Evolutionary conservation across 1,140 invertebrate genomes (phyloP).

Genomic region (Drosophila lacertosa): DNA sequence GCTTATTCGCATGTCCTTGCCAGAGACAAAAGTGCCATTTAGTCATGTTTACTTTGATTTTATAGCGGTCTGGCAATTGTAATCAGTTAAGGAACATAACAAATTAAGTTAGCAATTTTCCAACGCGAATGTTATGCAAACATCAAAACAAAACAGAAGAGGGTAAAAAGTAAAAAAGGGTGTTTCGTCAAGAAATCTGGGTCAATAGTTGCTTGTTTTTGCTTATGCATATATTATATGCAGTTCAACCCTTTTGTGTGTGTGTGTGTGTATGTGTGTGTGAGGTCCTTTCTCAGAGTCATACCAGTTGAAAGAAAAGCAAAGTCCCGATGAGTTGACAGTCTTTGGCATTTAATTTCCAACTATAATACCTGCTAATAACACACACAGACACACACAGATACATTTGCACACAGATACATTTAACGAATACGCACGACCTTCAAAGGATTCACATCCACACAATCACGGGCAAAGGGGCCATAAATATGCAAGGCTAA

Average conservation of each 20-base stretch:
- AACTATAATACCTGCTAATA: conserved; percentile 24
- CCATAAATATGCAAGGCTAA: not conserved
- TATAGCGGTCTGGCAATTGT: conserved; percentile 16
- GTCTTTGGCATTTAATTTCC: conserved; percentile 70
- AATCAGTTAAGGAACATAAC: conserved; percentile 14
- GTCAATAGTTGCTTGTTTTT: conserved; percentile 76
- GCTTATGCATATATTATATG: conserved; percentile 46
- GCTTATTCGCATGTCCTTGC: conserved; percentile 3
- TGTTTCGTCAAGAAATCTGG: conserved; percentile 64
- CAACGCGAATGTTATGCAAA: conserved; percentile 18
- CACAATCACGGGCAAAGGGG: not conserved
- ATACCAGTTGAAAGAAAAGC: too few relatives aligned
- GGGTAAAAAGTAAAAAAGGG: not conserved
- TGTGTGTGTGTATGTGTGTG: too few relatives aligned
- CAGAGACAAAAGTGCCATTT: conserved; percentile 39
- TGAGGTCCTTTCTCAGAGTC: too few relatives aligned
- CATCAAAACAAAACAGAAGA: conserved; percentile 15
- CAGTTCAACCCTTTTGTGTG: too few relatives aligned
- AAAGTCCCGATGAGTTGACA: conserved; percentile 54
- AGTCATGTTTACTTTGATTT: conserved; percentile 44
- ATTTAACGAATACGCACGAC: conserved; percentile 1
- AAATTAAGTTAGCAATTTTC: conserved; percentile 53
- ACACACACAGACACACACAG: conserved; percentile 1
- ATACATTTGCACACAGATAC: not conserved
- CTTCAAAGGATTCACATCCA: not conserved